A percentile compares a stretch with the other conserved stretches of the same genome.
Evolutionary conservation across 2,888 invertebrate species (phyloP).

Genomic region (Holacanthella duospinosa): DNA sequence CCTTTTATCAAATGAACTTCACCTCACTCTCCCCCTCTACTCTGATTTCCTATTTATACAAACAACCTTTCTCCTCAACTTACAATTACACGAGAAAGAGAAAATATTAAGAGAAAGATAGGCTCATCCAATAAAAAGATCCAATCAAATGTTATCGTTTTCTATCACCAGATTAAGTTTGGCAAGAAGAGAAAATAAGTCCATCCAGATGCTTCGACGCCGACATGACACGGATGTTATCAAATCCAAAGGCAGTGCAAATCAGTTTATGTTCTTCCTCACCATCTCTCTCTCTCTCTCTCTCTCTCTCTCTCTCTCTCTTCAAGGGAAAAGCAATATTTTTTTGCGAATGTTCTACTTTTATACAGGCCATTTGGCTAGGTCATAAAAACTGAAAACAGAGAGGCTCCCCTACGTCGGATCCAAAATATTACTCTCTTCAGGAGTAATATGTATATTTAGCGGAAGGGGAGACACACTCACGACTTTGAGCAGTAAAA

Average conservation of each 20-base stretch:
- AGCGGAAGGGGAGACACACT: no score
- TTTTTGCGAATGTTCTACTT: conserved; percentile 36
- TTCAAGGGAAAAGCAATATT: conserved; percentile 32
- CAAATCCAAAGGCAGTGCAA: conserved; percentile 23
- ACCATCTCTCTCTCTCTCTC: no score
- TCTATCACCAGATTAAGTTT: conserved; percentile 27
- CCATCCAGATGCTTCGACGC: no score
- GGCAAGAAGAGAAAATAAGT: no score
- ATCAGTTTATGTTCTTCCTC: conserved; percentile 35
- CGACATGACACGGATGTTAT: conserved; percentile 24
- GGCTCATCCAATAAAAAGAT: conserved; percentile 26
- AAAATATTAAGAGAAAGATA: conserved; percentile 9
- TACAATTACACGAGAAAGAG: neutral
- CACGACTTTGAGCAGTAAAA: no score
- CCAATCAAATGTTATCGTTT: conserved; percentile 29
- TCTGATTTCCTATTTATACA: conserved; percentile 2
- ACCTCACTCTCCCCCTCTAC: neutral
- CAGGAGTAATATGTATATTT: no score
- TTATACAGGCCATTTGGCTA: conserved; percentile 35
- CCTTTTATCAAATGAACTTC: neutral
- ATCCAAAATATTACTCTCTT: neutral
- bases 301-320: conserved; percentile 30
- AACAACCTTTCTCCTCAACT: neutral
- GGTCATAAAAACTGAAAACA: conserved; percentile 28
- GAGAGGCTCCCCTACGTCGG: neutral